Base-by-base conservation (phyloP, 2,797 vertebrate species). In the Amazona ochrocephala region DNA sequence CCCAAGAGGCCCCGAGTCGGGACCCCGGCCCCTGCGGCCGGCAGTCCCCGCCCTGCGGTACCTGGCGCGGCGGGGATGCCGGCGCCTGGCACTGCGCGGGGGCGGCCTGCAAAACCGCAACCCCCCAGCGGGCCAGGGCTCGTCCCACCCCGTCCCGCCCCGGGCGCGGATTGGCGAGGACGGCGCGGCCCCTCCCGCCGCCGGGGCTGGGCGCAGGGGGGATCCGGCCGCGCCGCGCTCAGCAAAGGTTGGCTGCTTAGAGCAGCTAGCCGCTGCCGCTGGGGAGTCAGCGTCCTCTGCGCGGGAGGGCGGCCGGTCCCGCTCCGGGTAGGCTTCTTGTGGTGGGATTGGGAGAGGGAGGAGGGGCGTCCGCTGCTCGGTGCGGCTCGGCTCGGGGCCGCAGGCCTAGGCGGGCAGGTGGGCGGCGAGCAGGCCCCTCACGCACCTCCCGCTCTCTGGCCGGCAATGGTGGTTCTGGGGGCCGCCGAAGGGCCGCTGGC, bases 121-220 rank as follows among this genome's bases (percentile, higher is more conserved):
- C 62, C 72, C 85, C 79, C 78, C 71, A 32, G 45, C 68, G 60
- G 79, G 66, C 18, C 75, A 58, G 82, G 53, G 71, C 84, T 76
- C 91, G 85, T 70, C 89, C 90, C 84, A 53, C 58, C 61, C 85
- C 76, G 77, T 85, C 84, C 94, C 94, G 77, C 94, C 91, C 85
- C 88, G 73, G 88, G 91, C 58, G 37, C 50, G 80, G 93, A 93
- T 95, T 93, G 95, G 95, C 74, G 84, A 48, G 41, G 81, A 73
- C 73, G 42, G 65, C 34, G 47, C 78, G 68, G 87, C 90, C 85
- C 93, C 92, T 87, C 95, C 94, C 92, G 82, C 87, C 72, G 86
- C 86, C 66, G 85, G n/a, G 34, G 77, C 81, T 39, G 44, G 60
- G 75, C 41, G 34, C 83, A 17, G 37, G 67, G 30, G 77, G 68